Base-by-base conservation (phyloP, 2,113 vertebrate species). In the Grammomys dolichurus region DNA sequence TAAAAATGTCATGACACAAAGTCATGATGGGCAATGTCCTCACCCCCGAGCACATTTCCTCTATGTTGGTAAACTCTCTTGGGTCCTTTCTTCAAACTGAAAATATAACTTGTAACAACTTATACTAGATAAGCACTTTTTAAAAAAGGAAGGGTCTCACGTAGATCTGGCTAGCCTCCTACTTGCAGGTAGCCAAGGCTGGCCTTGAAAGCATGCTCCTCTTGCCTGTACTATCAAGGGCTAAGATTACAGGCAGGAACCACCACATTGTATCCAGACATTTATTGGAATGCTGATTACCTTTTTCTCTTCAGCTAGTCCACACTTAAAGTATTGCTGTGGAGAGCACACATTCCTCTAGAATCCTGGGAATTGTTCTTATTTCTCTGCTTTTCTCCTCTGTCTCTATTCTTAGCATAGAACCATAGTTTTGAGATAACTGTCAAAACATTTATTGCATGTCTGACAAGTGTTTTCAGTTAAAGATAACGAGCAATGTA, bases 361-460 rank as follows among this genome's bases (percentile, higher is more conserved):
- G 48, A 90, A 78, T 48, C 28, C 65, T 73, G n/a, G 10, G 40
- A 93, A 63, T 58, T 40, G 75, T 87, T 94, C 69, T 91, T 36
- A 87, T 82, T 93, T 89, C 46, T 75, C 63, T 84, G n/a, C 9
- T 46, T 76, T 90, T 87, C 20, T 75, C 40, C 58, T 86, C 86
- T 26, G 36, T 87, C 51, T 51, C 33, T 77, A 28, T 69, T 87
- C 69, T 92, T 90, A 75, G 63, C 24, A 36, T 36, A 33, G 20
- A 93, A 82, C 19, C 87, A 95, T 77, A 56, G 7, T 85, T 96
- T 69, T 84, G 89, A 77, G 14, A 82, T 78, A 84, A 95, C 7
- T 78, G 40, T 92, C 22, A 93, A 95, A 92, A 67, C 24, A 86
- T 63, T 78, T 70, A 72, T 8, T 95, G 14, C n/a, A 43, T 87